Conservation (phyloP, 2,797 vertebrate species). For the Coracias cyanogaster region DNA sequence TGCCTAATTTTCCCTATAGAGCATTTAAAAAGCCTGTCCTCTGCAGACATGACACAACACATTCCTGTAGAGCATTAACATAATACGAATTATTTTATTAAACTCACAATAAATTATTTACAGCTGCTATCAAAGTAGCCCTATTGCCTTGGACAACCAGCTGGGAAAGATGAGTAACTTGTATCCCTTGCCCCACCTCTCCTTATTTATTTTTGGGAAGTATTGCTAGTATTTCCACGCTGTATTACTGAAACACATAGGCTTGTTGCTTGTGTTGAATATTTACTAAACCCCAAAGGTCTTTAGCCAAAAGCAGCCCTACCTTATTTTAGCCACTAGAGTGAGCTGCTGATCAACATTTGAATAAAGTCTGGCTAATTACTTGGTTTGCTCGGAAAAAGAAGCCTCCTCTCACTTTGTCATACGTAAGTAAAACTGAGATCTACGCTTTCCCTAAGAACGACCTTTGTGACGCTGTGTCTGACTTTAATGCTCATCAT, state of each 20-base stretch:
- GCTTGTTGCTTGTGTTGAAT: neutral
- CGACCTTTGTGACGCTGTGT: neutral
- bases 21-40: neutral
- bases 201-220: neutral
- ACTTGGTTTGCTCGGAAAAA: rapidly evolving
- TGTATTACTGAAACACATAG: rapidly evolving
- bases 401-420: neutral
- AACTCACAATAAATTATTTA: constrained; percentile 10
- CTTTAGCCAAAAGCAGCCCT: neutral
- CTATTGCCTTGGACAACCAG: neutral
- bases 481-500: neutral
- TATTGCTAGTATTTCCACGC: neutral
- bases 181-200: neutral
- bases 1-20: neutral
- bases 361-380: neutral
- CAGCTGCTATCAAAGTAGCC: neutral
- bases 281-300: neutral
- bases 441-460: neutral
- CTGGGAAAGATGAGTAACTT: neutral
- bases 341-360: constrained; percentile 65
- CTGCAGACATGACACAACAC: neutral
- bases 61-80: neutral
- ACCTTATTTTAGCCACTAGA: constrained; percentile 38
- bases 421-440: rapidly evolving
- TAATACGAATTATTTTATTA: neutral